These are phyloP conservation scores for Euclidia mi DNA, from an alignment of 2,888 invertebrate species.

Conservation along the genomic window DNA sequence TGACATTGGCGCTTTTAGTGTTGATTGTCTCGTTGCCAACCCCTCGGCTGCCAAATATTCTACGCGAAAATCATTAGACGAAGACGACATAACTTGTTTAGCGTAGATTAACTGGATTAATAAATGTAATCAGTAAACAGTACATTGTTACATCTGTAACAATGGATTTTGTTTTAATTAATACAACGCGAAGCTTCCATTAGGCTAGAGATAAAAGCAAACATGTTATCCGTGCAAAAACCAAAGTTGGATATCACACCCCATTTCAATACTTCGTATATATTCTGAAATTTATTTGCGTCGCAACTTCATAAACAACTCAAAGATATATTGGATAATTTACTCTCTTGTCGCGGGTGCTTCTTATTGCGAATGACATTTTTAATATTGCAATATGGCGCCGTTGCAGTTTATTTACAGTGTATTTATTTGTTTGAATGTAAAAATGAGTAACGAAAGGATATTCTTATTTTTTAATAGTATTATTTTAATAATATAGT, in stretches of 20 bases:
- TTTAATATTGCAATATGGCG: too few relatives aligned
- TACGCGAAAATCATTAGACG: constrained; percentile 49
- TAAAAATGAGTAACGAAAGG: too few relatives aligned
- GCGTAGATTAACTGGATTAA: constrained; percentile 29
- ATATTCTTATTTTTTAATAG: too few relatives aligned
- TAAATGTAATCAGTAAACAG: constrained; percentile 22
- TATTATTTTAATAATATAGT: too few relatives aligned
- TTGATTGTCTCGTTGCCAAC: constrained; percentile 49
- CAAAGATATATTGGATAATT: constrained; percentile 46
- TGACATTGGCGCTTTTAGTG: constrained; percentile 63
- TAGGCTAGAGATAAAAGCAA: constrained; percentile 12
- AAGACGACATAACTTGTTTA: constrained; percentile 52
- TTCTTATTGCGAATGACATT: constrained; percentile 22
- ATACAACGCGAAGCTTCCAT: constrained; percentile 13
- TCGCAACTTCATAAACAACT: constrained; percentile 38
- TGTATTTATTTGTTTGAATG: too few relatives aligned
- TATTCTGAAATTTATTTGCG: too few relatives aligned
- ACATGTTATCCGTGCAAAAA: constrained; percentile 15
- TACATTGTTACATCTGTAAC: constrained; percentile 16
- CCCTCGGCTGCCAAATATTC: constrained; percentile 44
- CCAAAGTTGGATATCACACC: constrained; percentile 21
- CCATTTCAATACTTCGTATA: constrained; percentile 13
- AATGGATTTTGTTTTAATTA: constrained; percentile 21
- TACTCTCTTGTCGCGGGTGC: constrained; percentile 24
- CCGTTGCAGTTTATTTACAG: too few relatives aligned